These are phyloP conservation scores for Lepidocyrtinus sp. DNA, from an alignment of 2,888 invertebrate genomes.

Conservation along the genomic window DNA sequence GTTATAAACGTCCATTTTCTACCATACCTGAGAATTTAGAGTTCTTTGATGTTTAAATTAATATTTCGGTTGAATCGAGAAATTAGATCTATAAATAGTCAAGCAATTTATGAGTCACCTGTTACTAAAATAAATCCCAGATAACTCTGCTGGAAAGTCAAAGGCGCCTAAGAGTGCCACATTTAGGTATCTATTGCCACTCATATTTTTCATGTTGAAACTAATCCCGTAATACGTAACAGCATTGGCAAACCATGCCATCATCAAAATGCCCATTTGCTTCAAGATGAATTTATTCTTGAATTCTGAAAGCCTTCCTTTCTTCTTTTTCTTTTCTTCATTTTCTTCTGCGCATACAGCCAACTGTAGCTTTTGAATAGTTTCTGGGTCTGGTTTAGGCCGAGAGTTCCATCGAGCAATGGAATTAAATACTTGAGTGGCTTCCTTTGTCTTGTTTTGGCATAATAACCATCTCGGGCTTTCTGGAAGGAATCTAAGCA, in stretches of 20 bases:
- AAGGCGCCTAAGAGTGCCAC: conserved; percentile 55
- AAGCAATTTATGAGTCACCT: conserved; percentile 37
- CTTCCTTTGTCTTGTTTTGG: conserved; percentile 60
- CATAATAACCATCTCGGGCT: conserved; percentile 66
- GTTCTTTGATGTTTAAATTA: neutral
- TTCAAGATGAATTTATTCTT: conserved; percentile 43
- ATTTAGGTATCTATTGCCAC: conserved; percentile 65
- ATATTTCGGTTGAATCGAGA: conserved; percentile 11
- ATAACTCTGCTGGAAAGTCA: conserved; percentile 62
- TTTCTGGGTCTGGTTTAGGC: conserved; percentile 34
- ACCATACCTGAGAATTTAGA: too few relatives aligned
- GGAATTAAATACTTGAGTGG: conserved; percentile 47
- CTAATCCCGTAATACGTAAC: conserved; percentile 62
- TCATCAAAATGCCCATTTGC: conserved; percentile 49
- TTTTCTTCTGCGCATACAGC: conserved; percentile 34
- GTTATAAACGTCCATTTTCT: conserved; percentile 59
- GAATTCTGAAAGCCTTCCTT: conserved; percentile 29
- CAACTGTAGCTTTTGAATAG: conserved; percentile 57
- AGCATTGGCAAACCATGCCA: conserved; percentile 58
- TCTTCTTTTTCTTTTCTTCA: conserved; percentile 25
- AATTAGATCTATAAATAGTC: too few relatives aligned
- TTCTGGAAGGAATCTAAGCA: conserved; percentile 63
- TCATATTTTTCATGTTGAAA: conserved; percentile 64
- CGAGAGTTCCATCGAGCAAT: conserved; percentile 65
- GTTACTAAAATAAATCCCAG: conserved; percentile 65